Evolutionary conservation across 1,140 invertebrate genomes (phyloP), one percentile per base, ranked within the genome.

Genomic region (Argopecten irradians): DNA sequence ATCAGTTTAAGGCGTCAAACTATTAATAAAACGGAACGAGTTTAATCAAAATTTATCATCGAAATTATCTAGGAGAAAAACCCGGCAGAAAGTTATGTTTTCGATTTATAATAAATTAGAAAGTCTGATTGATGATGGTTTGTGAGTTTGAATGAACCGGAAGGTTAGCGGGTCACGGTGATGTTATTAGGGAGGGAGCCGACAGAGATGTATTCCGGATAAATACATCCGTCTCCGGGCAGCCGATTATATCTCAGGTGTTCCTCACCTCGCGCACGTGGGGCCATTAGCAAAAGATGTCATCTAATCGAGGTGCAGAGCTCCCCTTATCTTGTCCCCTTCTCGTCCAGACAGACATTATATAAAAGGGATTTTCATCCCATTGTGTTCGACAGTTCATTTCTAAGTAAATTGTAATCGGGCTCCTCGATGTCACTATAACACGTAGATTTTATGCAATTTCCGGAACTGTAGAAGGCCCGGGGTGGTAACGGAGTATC

Each of bases 201-300:
- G 5, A 71, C 55, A 28, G 22, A 28, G 55, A 71, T 28, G 55
- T 16, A 71, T 28, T 46, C 43, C 55, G 55, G 55, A 71, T 71
- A 71, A n/a, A 71, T 71, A 71, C 0, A 71, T 28, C 55, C 55
- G 55, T 71, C 55, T 71, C 55, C 55, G 13, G 55, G 55, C 55
- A 71, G 55, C 55, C 22, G n/a, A 71, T 71, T 28, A 71, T 71
- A 71, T 71, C 55, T 71, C 55, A 71, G 55, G 55, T 71, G 55
- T 71, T 71, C 55, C 55, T 71, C 55, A 71, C 55, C 55, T 71
- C 55, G 55, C n/a, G 55, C 55, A 71, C 55, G 55, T 71, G 55
- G 55, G 55, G 22, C 55, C 55, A 71, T 71, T 71, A 71, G 55
- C 22, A 28, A 71, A 71, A 71, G 55, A 71, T 71, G 55, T 71